These are phyloP conservation scores for Peromyscus leucopus DNA, from an alignment of 2,113 vertebrate species.

Conservation along the genomic window DNA sequence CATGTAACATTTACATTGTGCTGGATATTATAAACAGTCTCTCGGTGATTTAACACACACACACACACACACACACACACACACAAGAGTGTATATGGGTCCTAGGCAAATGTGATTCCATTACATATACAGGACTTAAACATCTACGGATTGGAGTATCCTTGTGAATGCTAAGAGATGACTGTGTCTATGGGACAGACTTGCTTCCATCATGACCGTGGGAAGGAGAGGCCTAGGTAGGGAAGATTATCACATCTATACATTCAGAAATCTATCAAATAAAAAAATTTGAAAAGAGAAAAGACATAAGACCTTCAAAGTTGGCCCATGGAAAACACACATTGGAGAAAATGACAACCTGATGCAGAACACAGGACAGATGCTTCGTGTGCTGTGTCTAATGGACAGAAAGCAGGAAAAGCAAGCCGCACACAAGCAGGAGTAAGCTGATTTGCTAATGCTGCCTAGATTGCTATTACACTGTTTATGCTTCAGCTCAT, in stretches of 20 bases:
- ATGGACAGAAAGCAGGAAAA: not conserved
- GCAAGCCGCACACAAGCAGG: not conserved
- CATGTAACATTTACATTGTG: not conserved
- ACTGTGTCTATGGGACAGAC: not conserved
- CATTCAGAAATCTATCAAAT: not conserved
- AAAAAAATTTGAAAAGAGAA: too few relatives aligned
- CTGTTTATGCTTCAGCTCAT: not conserved
- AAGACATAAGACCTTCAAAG: not conserved
- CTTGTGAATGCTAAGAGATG: not conserved
- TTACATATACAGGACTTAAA: not conserved
- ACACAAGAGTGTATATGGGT: accelerated
- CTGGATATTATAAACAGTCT: not conserved
- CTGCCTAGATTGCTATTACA: not conserved
- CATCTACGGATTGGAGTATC: not conserved
- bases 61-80: too few relatives aligned
- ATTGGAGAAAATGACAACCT: not conserved
- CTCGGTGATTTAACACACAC: not conserved
- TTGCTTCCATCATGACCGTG: not conserved
- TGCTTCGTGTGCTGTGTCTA: not conserved
- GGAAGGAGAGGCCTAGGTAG: not conserved
- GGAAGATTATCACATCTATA: not conserved
- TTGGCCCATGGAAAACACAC: not conserved
- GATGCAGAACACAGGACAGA: not conserved
- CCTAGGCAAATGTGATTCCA: too few relatives aligned
- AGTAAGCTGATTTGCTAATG: too few relatives aligned